Base-by-base conservation (phyloP, 2,888 invertebrate species). In the Pheosia gnoma region DNA sequence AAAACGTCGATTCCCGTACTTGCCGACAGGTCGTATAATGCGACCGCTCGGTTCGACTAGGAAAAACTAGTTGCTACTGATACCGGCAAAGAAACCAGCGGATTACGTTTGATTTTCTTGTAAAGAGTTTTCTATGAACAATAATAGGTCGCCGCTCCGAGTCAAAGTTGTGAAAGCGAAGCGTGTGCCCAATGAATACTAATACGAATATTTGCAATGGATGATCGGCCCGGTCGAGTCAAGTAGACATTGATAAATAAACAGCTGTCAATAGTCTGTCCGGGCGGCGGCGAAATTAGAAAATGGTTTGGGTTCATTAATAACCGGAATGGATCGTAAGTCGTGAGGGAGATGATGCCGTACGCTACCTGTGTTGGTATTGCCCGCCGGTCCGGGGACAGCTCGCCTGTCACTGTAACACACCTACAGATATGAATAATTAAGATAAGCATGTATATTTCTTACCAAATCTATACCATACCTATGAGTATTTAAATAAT, bases 311-410 rank as follows among this genome's bases (percentile, higher is more conserved):
- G 75, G 72, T 82, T 85, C 89, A 90, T 91, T 88, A 89, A 91
- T 90, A 90, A 89, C 87, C 81, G 83, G 86, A 85, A 84, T 89
- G 83, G 82, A 85, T 84, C 79, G 86, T 75, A 80, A 82, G 83
- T 80, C 79, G 79, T 82, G 77, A 74, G 78, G 78, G 81, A 88
- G 86, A 89, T 88, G 77, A 77, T 77, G 70, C 67, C 87, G 87
- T 87, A 85, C 69, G 90, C 90, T 90, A 91, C 90, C 88, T 88
- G 90, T 89, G 85, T 89, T 89, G 71, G 75, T 81, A 85, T 86
- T 82, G 84, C 78, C 78, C 72, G 71, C 68, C 73, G 69, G 74
- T 75, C 67, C 57, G 51, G 65, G 67, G 58, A 63, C 62, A 58
- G 55, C 53, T 53, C 53, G 53, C 39, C 43, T 38, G 38, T 36